These are phyloP conservation scores for Gavia stellata DNA, from an alignment of 2,113 vertebrate species.

Conservation along the genomic window DNA sequence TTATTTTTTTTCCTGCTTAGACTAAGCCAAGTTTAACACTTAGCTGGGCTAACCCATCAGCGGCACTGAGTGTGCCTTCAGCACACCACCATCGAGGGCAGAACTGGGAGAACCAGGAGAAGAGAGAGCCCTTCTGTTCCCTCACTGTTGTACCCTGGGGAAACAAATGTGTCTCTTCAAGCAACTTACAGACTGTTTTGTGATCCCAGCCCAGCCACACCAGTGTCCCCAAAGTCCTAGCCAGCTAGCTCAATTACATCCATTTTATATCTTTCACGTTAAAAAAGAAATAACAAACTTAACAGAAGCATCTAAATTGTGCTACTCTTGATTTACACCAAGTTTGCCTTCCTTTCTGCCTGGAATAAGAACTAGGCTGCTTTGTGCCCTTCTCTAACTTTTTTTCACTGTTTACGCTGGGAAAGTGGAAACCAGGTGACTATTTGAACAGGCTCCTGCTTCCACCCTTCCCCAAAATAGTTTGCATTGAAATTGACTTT, in stretches of 20 bases:
- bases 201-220: not conserved
- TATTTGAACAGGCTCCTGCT: not conserved
- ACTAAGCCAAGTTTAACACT: not conserved
- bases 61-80: not conserved
- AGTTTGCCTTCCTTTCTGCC: not conserved
- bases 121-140: not conserved
- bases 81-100: not conserved
- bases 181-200: not conserved
- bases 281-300: not conserved
- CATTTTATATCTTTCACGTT: not conserved
- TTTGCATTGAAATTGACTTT: not conserved
- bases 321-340: not conserved
- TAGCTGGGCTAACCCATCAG: not conserved
- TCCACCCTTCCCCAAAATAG: not conserved
- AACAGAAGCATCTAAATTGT: not conserved
- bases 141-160: not conserved
- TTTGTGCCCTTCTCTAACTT: not conserved
- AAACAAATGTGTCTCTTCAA: not conserved
- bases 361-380: not conserved
- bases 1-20: not conserved
- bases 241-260: not conserved
- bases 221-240: not conserved
- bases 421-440: not conserved
- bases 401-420: not conserved
- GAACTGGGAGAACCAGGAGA: not conserved